These are phyloP conservation scores for Larimichthys polyactis DNA, from an alignment of 2,113 vertebrate species.

Conservation along the genomic window DNA sequence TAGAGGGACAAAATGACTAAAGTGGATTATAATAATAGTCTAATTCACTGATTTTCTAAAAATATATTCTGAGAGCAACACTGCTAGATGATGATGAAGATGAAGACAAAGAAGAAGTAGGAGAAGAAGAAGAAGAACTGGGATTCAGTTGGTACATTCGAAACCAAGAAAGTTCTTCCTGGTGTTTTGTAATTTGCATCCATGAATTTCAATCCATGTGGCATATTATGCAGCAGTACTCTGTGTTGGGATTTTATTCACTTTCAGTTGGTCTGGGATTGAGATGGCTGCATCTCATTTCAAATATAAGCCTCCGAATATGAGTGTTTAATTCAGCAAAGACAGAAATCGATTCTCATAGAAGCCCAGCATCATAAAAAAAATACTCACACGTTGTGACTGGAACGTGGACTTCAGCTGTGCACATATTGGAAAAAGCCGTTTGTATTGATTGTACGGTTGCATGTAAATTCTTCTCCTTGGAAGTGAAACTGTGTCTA, in stretches of 20 bases:
- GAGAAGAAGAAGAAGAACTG: background rate
- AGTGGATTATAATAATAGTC: no score
- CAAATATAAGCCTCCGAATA: conserved; percentile 2
- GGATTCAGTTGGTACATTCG: background rate
- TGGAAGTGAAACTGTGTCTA: conserved; percentile 5
- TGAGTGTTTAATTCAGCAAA: background rate
- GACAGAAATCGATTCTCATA: background rate
- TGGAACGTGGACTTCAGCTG: background rate
- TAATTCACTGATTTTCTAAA: no score
- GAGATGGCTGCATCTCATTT: conserved; percentile 9
- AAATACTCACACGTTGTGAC: background rate
- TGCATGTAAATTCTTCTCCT: conserved; percentile 6
- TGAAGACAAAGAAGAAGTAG: no score
- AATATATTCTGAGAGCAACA: no score
- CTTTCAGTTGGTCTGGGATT: background rate
- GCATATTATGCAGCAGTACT: background rate
- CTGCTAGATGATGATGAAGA: no score
- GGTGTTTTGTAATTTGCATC: conserved; percentile 21
- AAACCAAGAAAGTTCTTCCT: background rate
- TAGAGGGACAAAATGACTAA: no score
- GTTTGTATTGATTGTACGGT: conserved; percentile 30
- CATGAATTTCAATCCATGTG: conserved; percentile 27
- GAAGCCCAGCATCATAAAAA: background rate
- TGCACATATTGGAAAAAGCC: background rate
- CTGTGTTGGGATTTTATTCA: background rate